These are phyloP conservation scores for Melikaiella ostensackeni DNA, from an alignment of 2,888 invertebrate genomes.

Conservation along the genomic window DNA sequence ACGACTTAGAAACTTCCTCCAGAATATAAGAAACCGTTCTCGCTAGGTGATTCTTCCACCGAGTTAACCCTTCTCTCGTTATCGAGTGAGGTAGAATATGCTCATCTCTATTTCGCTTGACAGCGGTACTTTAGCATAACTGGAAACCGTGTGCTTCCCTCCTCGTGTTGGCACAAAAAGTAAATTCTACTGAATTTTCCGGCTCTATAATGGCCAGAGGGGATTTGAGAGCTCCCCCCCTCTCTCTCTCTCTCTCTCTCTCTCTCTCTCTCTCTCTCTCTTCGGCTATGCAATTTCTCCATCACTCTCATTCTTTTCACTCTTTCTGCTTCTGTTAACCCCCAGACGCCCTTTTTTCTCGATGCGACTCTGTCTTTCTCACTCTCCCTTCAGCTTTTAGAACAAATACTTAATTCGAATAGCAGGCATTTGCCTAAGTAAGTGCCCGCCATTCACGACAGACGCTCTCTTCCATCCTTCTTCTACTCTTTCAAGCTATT, in stretches of 20 bases:
- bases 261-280: conserved; percentile 48
- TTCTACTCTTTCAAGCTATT: conserved; percentile 46
- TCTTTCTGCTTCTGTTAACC: conserved; percentile 41
- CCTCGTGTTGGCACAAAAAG: conserved; percentile 57
- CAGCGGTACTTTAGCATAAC: conserved; percentile 54
- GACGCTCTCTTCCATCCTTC: conserved; percentile 48
- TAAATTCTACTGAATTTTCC: conserved; percentile 68
- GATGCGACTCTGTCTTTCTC: conserved; percentile 50
- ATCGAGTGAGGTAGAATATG: conserved; percentile 52
- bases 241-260: conserved; percentile 49
- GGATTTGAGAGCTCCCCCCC: conserved; percentile 68
- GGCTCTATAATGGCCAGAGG: conserved; percentile 58
- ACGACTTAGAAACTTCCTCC: conserved; percentile 8
- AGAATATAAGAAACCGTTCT: conserved; percentile 27
- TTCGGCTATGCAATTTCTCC: background rate
- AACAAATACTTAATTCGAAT: conserved; percentile 76
- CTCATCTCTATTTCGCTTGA: conserved; percentile 54
- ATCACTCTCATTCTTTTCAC: conserved; percentile 35
- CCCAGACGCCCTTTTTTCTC: conserved; percentile 49
- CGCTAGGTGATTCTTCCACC: background rate
- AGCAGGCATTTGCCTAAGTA: conserved; percentile 75
- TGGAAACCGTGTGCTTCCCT: conserved; percentile 60
- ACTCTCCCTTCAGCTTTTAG: conserved; percentile 70
- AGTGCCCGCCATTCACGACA: conserved; percentile 72
- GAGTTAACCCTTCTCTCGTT: conserved; percentile 24